Conservation (phyloP, 2,888 invertebrate species). For the Loripinus fragilis region DNA sequence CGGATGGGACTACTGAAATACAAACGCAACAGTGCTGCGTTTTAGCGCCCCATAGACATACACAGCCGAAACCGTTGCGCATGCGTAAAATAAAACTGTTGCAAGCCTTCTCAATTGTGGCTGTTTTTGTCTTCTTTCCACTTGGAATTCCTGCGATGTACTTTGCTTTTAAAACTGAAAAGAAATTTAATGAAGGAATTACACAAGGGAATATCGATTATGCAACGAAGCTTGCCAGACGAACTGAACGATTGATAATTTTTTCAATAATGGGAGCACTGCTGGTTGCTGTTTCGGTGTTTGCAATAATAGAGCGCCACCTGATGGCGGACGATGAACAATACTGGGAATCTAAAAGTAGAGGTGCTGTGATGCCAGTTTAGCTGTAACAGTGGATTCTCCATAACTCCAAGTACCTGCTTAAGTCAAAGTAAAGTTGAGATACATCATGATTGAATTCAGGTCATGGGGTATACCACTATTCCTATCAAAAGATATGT, state of each 20-base stretch:
- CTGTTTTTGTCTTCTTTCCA: conserved; percentile 76
- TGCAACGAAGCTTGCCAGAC: conserved; percentile 72
- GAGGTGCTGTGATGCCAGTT: conserved; percentile 40
- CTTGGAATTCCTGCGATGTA: conserved; percentile 73
- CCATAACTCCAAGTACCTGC: too few species aligned
- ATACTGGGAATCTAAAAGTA: conserved; percentile 48
- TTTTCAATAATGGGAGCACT: conserved; percentile 69
- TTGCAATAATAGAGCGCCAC: conserved; percentile 68
- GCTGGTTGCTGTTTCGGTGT: conserved; percentile 63
- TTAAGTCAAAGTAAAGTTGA: too few species aligned
- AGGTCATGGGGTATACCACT: too few species aligned
- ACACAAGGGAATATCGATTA: conserved; percentile 73
- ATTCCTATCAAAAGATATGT: too few species aligned
- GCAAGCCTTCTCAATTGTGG: conserved; percentile 69
- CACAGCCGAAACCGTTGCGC: conserved; percentile 57
- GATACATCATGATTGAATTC: too few species aligned
- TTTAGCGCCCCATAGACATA: conserved; percentile 56
- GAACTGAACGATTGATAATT: conserved; percentile 69
- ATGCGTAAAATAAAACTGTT: conserved; percentile 62
- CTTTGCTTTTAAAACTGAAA: conserved; percentile 70
- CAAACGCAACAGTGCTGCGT: conserved; percentile 61
- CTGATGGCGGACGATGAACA: conserved; percentile 59
- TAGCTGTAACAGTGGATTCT: too few species aligned
- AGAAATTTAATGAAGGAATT: conserved; percentile 73
- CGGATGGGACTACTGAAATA: conserved; percentile 64